These are phyloP conservation scores for Drosophila demipolita DNA, from an alignment of 2,888 invertebrate genomes.

Conservation along the genomic window DNA sequence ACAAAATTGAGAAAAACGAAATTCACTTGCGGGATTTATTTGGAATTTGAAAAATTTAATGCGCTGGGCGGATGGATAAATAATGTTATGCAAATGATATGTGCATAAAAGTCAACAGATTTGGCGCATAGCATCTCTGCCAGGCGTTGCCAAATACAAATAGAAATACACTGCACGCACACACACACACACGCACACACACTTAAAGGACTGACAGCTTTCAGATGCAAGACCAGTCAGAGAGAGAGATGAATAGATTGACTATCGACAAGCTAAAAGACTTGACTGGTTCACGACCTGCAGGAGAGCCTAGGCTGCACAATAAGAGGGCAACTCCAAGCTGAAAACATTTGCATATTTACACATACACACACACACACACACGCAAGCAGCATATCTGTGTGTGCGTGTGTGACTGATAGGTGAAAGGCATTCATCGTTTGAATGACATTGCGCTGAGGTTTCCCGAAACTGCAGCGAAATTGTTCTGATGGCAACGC, in stretches of 20 bases:
- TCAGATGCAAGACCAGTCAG: constrained; percentile 77
- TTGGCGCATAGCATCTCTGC: constrained; percentile 16
- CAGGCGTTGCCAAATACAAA: constrained; percentile 11
- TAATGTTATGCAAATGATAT: constrained; percentile 84
- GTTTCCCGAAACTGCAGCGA: constrained; percentile 58
- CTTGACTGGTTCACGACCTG: constrained; percentile 68
- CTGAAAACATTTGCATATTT: constrained; percentile 55
- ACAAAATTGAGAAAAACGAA: constrained; percentile 61
- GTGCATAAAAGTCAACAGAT: constrained; percentile 80
- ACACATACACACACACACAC: constrained; percentile 6
- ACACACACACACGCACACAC: constrained; percentile 29
- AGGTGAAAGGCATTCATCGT: constrained; percentile 57
- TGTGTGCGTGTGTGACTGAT: constrained; percentile 10
- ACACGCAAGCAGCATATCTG: not conserved
- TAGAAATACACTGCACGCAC: constrained; percentile 14
- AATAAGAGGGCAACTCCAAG: constrained; percentile 15
- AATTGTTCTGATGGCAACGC: constrained; percentile 35
- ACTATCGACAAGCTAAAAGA: constrained; percentile 76
- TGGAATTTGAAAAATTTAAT: constrained; percentile 71
- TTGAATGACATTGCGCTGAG: constrained; percentile 65
- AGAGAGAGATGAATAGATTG: constrained; percentile 75
- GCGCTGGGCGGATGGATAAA: constrained; percentile 66
- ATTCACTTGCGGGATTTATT: constrained; percentile 75
- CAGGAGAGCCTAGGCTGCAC: not conserved
- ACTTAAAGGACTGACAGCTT: constrained; percentile 67